Evolutionary conservation across 2,888 invertebrate species (phyloP).

Genomic region (Perizoma flavofasciatum): DNA sequence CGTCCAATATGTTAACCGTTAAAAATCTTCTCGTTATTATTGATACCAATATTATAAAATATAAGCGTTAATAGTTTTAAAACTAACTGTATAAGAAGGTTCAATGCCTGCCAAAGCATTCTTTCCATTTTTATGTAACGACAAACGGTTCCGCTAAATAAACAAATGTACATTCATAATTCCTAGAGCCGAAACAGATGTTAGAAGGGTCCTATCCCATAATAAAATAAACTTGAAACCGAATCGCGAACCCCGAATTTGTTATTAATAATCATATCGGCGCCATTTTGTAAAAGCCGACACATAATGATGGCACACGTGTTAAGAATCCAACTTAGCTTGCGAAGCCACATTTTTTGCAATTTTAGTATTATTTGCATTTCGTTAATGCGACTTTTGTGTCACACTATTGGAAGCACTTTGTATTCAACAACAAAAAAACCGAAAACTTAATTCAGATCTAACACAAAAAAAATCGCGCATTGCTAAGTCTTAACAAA

Average conservation of each 20-base stretch:
- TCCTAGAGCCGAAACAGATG: constrained; percentile 74
- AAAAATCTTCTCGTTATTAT: too few species aligned
- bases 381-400: constrained; percentile 6
- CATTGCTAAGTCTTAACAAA: too few species aligned
- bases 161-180: constrained; percentile 65
- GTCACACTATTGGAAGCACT: background rate
- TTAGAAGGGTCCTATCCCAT: constrained; percentile 60
- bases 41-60: too few species aligned
- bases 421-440: too few species aligned
- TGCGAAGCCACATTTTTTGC: constrained; percentile 32
- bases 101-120: background rate
- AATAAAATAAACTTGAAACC: constrained; percentile 72
- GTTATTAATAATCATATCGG: constrained; percentile 80
- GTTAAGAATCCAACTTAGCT: constrained; percentile 32
- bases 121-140: constrained; percentile 29
- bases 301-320: constrained; percentile 51
- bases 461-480: too few species aligned
- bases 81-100: too few species aligned
- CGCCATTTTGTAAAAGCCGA: constrained; percentile 72
- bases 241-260: constrained; percentile 67
- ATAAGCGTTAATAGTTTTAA: too few species aligned
- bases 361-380: constrained; percentile 28
- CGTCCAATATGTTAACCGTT: too few species aligned
- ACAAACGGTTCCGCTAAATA: constrained; percentile 75
- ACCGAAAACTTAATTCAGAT: too few species aligned